Base-by-base conservation (phyloP, 2,888 invertebrate species). In the Nemapogon koenigi region DNA sequence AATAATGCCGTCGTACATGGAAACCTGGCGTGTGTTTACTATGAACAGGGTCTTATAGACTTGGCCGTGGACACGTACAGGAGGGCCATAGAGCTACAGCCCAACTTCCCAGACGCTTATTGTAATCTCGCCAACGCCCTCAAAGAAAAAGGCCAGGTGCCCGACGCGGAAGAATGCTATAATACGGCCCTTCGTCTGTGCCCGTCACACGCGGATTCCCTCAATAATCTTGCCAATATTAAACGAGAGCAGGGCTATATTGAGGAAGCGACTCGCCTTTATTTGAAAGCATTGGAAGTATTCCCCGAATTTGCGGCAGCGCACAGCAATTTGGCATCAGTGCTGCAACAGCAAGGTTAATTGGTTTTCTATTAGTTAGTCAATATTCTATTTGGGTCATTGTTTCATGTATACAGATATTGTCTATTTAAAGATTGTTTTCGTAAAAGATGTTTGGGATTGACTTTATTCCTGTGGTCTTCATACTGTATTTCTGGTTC, bases 251-350 rank as follows among this genome's bases (percentile, higher is more conserved):
- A 99, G 68, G 98, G 98, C 16, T 93, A 88, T 64, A 96, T 98
- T 49, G 99, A 99, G 70, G 98, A 99, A 64, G 99, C 99, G 0
- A 98, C 98, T 1, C 82, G 93, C 15, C 82, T 99, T 6, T 99
- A 99, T 70, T 73, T 96, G 43, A 97, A 97, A 63, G 91, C 92
- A 8, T 70, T 93, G 43, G 91, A 92, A 76, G 91, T 97, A 11
- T 99, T 97, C 71, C 99, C 99, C 0, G 99, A 99, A 71, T 99
- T 99, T 66, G 99, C 99, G 0, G 99, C 99, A 0, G 99, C 99
- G 17, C 99, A 99, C 70, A 97, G 97, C 53, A 99, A 99, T 78
- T 81, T 99, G 49, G 99, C 99, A 8, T 97, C 97, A 13, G 98
- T 99, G 17, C 76, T 99, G 43, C 99, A 99, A 65, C 98, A 99